Percentiles rank a stretch among this genome's conserved stretches.
Evolutionary conservation across 2,888 invertebrate species (phyloP).

Genomic region (Heliconius ismenius): DNA sequence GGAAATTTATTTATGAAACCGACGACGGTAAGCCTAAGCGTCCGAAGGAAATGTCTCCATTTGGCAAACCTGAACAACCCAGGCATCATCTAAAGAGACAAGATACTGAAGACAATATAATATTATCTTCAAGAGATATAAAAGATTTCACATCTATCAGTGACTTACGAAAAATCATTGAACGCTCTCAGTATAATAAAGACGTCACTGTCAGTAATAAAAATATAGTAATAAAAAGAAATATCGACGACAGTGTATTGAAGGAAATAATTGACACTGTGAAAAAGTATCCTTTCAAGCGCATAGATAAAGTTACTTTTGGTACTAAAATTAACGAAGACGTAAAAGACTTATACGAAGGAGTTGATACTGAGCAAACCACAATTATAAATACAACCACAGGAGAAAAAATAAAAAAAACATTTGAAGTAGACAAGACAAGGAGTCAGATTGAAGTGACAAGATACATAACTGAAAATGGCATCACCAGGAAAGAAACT

Average conservation of each 20-base stretch:
- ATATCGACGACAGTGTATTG: constrained; percentile 72
- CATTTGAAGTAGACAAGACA: constrained; percentile 75
- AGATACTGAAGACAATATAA: constrained; percentile 77
- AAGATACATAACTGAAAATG: constrained; percentile 75
- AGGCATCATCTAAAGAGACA: constrained; percentile 74
- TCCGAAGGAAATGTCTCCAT: constrained; percentile 73
- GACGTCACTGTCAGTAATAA: constrained; percentile 75
- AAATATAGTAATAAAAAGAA: constrained; percentile 75
- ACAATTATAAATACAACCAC: constrained; percentile 65
- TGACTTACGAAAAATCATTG: constrained; percentile 74
- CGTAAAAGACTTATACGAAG: constrained; percentile 80
- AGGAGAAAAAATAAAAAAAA: constrained; percentile 70
- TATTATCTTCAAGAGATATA: constrained; percentile 74
- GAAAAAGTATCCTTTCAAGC: constrained; percentile 77
- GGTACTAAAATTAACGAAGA: constrained; percentile 82
- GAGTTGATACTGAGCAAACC: constrained; percentile 70
- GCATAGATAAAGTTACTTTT: constrained; percentile 79
- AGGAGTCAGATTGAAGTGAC: constrained; percentile 79
- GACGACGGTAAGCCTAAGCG: constrained; percentile 70
- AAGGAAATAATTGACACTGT: constrained; percentile 78
- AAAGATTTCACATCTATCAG: constrained; percentile 78
- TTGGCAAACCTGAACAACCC: constrained; percentile 70
- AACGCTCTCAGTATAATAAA: constrained; percentile 70
- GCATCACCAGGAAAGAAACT: constrained; percentile 74
- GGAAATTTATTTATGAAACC: constrained; percentile 80